phyloP scores from a whole-genome alignment of 2,113 vertebrate genomes.

The Corythornis cristatus region DNA sequence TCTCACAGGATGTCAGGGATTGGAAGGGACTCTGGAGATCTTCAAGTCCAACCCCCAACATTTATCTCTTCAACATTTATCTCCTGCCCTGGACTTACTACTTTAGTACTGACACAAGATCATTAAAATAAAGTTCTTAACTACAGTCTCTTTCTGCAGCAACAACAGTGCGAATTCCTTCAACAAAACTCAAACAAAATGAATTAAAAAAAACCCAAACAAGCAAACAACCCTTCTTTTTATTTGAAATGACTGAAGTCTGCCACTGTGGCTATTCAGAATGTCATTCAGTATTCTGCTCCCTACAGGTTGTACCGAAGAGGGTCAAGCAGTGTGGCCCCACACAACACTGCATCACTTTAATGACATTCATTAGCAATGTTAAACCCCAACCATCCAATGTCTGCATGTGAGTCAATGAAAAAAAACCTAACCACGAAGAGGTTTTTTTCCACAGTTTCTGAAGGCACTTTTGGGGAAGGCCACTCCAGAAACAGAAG shows the following conservation, averaged over 20 bases:
- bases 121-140: not conserved
- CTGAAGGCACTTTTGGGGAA: not conserved
- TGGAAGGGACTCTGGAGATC: too few species aligned
- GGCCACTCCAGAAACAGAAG: conserved; percentile 61
- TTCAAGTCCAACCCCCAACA: too few species aligned
- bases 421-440: not conserved
- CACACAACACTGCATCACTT: not conserved
- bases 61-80: not conserved
- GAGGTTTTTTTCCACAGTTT: conserved; percentile 40
- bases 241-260: not conserved
- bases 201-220: not conserved
- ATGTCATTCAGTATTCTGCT: not conserved
- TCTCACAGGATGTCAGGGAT: not conserved
- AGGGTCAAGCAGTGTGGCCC: not conserved
- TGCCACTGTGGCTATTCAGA: not conserved
- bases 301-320: accelerated
- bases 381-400: not conserved
- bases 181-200: not conserved
- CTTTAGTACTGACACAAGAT: not conserved
- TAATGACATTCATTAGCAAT: not conserved
- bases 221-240: not conserved
- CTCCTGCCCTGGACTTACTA: not conserved
- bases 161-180: not conserved
- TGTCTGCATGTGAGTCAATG: not conserved
- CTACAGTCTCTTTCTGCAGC: not conserved